Conservation (phyloP, 1,140 invertebrate species). For the Lucilia cuprina region DNA sequence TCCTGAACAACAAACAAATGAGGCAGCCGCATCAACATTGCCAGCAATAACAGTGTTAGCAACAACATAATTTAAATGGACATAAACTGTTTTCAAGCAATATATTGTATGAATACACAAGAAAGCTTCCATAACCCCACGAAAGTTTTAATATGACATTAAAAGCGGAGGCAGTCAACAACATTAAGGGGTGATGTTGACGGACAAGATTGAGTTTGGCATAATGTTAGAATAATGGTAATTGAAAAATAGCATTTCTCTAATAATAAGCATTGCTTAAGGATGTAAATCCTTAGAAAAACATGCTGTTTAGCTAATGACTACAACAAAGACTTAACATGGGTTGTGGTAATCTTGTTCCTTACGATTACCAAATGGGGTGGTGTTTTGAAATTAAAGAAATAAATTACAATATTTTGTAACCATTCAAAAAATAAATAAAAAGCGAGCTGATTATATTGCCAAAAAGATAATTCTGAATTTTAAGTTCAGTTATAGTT, state of each 20-base stretch:
- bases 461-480: no score
- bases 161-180: neutral
- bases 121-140: neutral
- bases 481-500: no score
- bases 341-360: neutral
- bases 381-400: no score
- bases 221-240: neutral
- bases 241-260: constrained; percentile 9
- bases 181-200: neutral
- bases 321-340: neutral
- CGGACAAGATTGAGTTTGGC: neutral
- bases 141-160: neutral
- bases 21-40: no score
- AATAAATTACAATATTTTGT: no score
- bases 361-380: no score
- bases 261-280: constrained; percentile 3
- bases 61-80: constrained; percentile 33
- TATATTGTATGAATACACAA: neutral
- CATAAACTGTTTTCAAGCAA: neutral
- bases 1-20: neutral
- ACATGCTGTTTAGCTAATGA: constrained; percentile 11
- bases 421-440: no score
- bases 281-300: constrained; percentile 7
- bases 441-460: no score
- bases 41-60: constrained; percentile 2